These are phyloP conservation scores for Coluber constrictor DNA, from an alignment of 2,797 vertebrate species.

Conservation along the genomic window DNA sequence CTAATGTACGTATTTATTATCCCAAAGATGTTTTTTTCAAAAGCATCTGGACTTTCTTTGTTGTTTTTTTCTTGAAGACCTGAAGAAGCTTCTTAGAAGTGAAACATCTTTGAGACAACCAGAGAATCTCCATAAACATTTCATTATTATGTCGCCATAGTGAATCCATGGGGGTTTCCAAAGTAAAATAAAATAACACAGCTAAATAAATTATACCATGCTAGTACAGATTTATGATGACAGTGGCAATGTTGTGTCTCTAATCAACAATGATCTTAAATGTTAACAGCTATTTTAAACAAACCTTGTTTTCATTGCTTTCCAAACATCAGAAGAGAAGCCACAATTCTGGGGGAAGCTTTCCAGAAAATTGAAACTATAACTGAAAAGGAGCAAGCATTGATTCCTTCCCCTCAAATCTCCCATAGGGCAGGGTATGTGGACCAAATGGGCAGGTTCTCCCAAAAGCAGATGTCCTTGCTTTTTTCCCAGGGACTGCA, in stretches of 20 bases:
- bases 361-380: neutral
- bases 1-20: neutral
- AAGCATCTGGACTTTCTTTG: no score
- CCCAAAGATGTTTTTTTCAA: no score
- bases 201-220: neutral
- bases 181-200: neutral
- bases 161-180: neutral
- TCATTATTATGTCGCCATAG: no score
- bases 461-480: neutral
- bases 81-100: no score
- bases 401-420: neutral
- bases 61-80: no score
- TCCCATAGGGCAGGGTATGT: neutral
- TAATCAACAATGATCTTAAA: neutral
- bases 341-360: neutral
- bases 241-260: neutral
- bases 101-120: no score
- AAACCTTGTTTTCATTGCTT: neutral
- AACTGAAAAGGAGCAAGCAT: neutral
- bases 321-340: neutral
- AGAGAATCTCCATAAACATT: no score
- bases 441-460: neutral
- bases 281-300: neutral
- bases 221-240: neutral
- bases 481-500: neutral